Evolutionary conservation across 1,140 invertebrate species (phyloP), one percentile per base, ranked within the genome.

Genomic region (Leptinotarsa defecta): DNA sequence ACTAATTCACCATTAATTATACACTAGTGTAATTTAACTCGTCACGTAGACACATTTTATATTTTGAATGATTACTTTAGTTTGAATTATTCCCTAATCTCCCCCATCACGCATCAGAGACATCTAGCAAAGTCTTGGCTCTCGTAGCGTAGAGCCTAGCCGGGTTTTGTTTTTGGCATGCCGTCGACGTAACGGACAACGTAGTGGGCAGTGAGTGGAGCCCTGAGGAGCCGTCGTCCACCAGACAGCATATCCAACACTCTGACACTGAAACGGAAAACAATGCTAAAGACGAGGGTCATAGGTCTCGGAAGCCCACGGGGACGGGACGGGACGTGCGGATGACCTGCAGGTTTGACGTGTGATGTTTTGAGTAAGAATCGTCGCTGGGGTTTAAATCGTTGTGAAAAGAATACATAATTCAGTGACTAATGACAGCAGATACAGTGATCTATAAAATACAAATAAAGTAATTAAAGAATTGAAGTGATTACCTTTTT

Each of bases 111-210:
- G 15, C 22, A 17, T 34, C 70, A 71, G 48, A 71, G 70, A 62
- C 52, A 71, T 71, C 43, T 62, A 49, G 48, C 13, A 48, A n/a
- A 24, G 13, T 48, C 70, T 27, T 13, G 52, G 52, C 13, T 24
- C 48, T 70, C n/a, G 34, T 34, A 34, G 34, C 8, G 8, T 34
- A 34, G 34, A 34, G 34, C 34, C 34, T 34, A 57, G 52, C 49
- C 52, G 70, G 57, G 52, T 71, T 71, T 71, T 71, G 70, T 71
- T 71, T 71, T 71, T 71, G 70, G 70, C 70, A 52, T 71, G 70
- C 70, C 49, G 70, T 71, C 48, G 43, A 71, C 52, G 22, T 71
- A 71, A 71, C 70, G 52, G 70, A 71, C 70, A 49, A 52, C 68
- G 22, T 71, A 62, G 70, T 71, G 48, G 52, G 52, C 52, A 57